phyloP scores from a whole-genome alignment of 2,888 invertebrate species.

The Patella pellucida region DNA sequence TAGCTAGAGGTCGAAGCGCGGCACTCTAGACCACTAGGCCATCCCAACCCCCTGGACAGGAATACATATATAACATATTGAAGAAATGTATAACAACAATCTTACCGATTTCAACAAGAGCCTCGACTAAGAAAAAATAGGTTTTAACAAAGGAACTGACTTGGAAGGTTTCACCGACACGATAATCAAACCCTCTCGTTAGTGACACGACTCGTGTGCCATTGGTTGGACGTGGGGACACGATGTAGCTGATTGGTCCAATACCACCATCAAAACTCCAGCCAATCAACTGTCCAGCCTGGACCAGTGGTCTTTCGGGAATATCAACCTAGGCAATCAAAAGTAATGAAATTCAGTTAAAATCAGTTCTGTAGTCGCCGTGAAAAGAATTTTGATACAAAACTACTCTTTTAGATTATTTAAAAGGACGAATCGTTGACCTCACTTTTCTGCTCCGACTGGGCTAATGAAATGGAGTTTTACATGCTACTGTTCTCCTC shows the following conservation, averaged over 20 bases:
- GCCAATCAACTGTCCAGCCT: conserved; percentile 16
- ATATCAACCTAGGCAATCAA: conserved; percentile 2
- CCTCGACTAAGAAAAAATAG: conserved; percentile 19
- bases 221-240: background rate
- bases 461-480: too few species aligned
- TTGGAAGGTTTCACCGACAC: conserved; percentile 6
- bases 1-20: too few species aligned
- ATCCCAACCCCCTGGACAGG: too few species aligned
- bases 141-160: conserved; percentile 17
- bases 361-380: too few species aligned
- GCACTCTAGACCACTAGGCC: too few species aligned
- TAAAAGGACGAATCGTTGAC: too few species aligned
- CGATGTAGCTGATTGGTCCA: conserved; percentile 21
- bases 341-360: too few species aligned
- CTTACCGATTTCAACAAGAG: conserved; percentile 12
- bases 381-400: too few species aligned
- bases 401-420: too few species aligned
- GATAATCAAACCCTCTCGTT: background rate
- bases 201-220: conserved; percentile 12
- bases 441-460: too few species aligned
- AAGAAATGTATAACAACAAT: background rate
- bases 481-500: too few species aligned
- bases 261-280: conserved; percentile 16
- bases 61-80: too few species aligned
- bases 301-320: conserved; percentile 7